Percentiles rank a stretch among this genome's conserved stretches.
Conservation (phyloP, 2,797 vertebrate species). For the Gambelia wislizenii region DNA sequence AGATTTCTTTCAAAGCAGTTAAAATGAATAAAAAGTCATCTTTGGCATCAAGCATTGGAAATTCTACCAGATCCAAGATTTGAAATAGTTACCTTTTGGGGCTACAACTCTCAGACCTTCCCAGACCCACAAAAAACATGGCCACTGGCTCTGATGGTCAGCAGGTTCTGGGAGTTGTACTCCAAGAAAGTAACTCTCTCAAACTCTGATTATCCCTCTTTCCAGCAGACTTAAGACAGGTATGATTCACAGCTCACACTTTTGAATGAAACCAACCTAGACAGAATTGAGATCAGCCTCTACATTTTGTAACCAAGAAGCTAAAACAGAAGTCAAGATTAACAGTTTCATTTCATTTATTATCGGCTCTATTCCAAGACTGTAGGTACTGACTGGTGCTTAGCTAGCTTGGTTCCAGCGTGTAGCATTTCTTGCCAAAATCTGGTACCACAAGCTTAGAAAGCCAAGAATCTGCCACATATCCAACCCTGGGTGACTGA, state of each 20-base stretch:
- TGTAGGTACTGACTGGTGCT: not conserved
- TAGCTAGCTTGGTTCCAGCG: not conserved
- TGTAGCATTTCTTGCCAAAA: not conserved
- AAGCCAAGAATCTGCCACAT: not conserved
- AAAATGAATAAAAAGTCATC: not conserved
- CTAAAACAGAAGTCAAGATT: not conserved
- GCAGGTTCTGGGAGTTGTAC: not conserved
- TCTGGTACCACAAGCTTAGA: not conserved
- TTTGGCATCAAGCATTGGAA: not conserved
- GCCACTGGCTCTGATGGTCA: too few relatives aligned
- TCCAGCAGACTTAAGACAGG: not conserved
- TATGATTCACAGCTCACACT: not conserved
- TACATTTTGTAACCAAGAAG: not conserved
- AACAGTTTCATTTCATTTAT: not conserved
- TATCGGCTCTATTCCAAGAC: not conserved
- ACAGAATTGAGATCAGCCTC: not conserved
- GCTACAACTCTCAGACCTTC: not conserved
- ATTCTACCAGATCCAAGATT: too few relatives aligned
- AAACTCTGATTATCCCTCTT: not conserved
- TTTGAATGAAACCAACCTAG: not conserved
- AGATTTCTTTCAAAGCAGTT: not conserved
- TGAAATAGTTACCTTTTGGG: too few relatives aligned
- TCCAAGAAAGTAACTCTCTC: not conserved
- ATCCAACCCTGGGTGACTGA: not conserved
- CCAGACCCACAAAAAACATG: not conserved